Base-by-base conservation (phyloP, 2,888 invertebrate species). In the Resseliella maxima region DNA sequence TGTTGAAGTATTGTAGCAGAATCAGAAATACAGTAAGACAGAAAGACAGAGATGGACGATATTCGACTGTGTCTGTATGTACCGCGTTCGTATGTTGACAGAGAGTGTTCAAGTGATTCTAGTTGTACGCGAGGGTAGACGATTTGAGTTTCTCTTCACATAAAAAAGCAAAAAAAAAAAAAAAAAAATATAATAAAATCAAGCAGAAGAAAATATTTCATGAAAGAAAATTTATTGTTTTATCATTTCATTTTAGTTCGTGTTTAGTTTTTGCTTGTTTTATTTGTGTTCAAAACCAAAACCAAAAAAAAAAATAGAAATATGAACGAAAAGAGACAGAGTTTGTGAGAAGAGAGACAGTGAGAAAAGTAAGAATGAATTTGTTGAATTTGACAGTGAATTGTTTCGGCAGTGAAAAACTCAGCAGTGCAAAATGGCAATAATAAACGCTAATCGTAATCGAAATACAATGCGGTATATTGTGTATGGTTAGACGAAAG, bases 81-180 rank as follows among this genome's bases (percentile, higher is more conserved):
- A 72, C 72, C 72, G 72, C 72, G 72, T 72, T 72, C 31, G 72
- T 72, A 72, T 72, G 72, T 72, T 72, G 72, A 72, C 72, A 72
- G 72, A 72, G 72, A 31, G 31, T 72, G 72, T 72, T 72, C 72
- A 72, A 72, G 72, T 72, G 72, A 72, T 72, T 72, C 72, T 72
- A 72, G 72, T 72, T 72, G 72, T 72, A 72, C 72, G 72, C 72
- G 72, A 72, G 72, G 72, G 72, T 72, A 72, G 72, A 72, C 72
- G 72, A 72, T 72, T 72, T 72, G 72, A 72, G 72, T 35, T 72
- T 72, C 72, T 27, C 72, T 72, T 72, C 50, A 18, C n/a, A n/a
- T n/a, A n/a, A n/a, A n/a, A n/a, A n/a, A n/a, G n/a, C n/a, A n/a
- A n/a, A 50, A 21, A 2, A 15, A 50, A 18, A 50, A 50, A 50